Base-by-base conservation (phyloP, 2,113 vertebrate species). In the Choloepus hoffmanni region DNA sequence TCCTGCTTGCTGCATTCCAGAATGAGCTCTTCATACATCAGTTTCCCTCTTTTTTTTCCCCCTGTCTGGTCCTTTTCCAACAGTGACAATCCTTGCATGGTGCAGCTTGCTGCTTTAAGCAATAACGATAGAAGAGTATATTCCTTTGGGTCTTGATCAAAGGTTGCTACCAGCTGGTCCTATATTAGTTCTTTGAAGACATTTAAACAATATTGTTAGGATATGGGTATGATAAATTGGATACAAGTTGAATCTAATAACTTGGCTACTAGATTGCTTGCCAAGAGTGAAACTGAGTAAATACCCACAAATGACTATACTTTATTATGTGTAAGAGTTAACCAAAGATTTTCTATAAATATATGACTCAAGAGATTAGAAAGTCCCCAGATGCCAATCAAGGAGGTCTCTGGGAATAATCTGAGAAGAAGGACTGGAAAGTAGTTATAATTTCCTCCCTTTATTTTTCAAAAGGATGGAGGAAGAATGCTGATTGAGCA, bases 311-410 rank as follows among this genome's bases (percentile, higher is more conserved):
- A 45, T 79, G 65, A n/a, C 73, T 85, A n/a, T 65, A 33, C 60
- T 95, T 94, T 77, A 50, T 90, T 87, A 18, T 83, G 26, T 90
- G 23, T 89, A 55, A 43, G 16, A 86, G 26, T 55, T 85, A 83
- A 45, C 81, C 28, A 36, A 65, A 89, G 62, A 9, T 85, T 95
- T 95, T 93, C 68, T 96, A 84, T 92, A 92, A 96, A 74, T 89
- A 89, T 33, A 53, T 95, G 48, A 82, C 36, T 92, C 13, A 24
- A 85, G 76, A 94, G 63, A 84, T 79, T 90, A 86, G 68, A 84
- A 72, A 79, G 24, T 45, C 40, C 58, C 85, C 65, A 89, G 81
- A 92, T 92, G 50, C 74, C 95, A 97, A 97, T 96, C 92, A 96
- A 93, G 43, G 85, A 95, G 65, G 86, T 86, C 78, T 82, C 74